Percentiles rank a stretch among this genome's conserved stretches.
phyloP scores from a whole-genome alignment of 64 coral and sea anemone species.

The Acropora tenuis region DNA sequence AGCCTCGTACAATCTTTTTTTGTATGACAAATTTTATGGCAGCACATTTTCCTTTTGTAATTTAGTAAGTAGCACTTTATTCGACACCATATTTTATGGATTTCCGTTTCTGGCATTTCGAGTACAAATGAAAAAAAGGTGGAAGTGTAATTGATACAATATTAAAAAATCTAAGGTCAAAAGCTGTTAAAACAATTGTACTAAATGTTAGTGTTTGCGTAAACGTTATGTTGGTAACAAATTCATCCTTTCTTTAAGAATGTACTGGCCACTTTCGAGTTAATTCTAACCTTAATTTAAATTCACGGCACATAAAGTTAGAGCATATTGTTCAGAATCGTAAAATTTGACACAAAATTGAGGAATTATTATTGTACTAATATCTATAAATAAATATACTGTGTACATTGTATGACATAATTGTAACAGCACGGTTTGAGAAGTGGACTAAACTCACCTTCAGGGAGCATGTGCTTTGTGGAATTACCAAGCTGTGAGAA shows the following conservation, averaged over 20 bases:
- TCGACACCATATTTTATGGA: not conserved
- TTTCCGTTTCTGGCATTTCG: too few species aligned
- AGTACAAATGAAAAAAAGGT: not conserved
- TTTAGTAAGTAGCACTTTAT: not conserved
- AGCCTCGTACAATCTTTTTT: not conserved
- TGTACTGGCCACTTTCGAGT: not conserved
- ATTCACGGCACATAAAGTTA: not conserved
- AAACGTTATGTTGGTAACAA: too few species aligned
- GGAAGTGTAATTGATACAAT: not conserved
- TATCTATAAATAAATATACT: not conserved
- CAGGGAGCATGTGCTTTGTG: slow-evolving; percentile 74
- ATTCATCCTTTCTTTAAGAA: not conserved
- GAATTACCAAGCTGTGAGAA: slow-evolving; percentile 55
- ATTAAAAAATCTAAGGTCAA: not conserved
- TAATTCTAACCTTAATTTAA: not conserved
- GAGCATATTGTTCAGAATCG: not conserved
- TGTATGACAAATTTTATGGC: not conserved
- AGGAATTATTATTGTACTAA: not conserved
- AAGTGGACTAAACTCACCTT: slow-evolving; percentile 34
- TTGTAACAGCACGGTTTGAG: not conserved
- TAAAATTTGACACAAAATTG: not conserved
- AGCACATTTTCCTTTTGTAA: not conserved
- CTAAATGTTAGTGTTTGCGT: too few species aligned
- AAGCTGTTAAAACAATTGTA: not conserved
- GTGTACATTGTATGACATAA: not conserved